phyloP scores from a whole-genome alignment of 2,113 vertebrate species.

The Cricetomys ansorgei region DNA sequence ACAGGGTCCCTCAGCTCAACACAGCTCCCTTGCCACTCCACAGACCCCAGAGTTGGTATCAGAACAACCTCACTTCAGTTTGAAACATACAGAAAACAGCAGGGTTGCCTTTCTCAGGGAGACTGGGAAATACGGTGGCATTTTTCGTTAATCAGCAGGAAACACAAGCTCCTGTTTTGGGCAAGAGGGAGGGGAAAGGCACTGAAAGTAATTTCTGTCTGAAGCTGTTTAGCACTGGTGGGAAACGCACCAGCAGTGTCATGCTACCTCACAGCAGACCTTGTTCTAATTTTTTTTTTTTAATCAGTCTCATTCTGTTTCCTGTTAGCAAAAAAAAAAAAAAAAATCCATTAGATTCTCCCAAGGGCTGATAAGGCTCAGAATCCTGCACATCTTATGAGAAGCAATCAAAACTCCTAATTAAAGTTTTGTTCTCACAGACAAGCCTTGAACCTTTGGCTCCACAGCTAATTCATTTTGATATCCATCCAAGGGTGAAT shows the following conservation, averaged over 20 bases:
- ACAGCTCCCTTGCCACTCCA: not conserved
- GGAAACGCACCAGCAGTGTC: not conserved
- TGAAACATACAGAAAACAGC: constrained; percentile 33
- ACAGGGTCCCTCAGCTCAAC: not conserved
- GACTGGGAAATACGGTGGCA: constrained; percentile 47
- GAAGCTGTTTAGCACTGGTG: constrained; percentile 17
- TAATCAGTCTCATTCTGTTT: constrained; percentile 24
- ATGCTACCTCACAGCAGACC: constrained; percentile 64
- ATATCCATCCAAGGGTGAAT: constrained; percentile 73
- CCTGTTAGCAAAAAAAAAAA: constrained; percentile 62
- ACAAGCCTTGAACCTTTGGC: constrained; percentile 78
- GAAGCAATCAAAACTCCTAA: constrained; percentile 75
- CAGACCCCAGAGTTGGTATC: not conserved
- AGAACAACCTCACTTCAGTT: not conserved
- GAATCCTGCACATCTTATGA: constrained; percentile 62
- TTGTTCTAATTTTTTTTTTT: not conserved
- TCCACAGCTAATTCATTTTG: constrained; percentile 50
- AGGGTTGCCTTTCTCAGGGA: not conserved
- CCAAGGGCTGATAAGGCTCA: constrained; percentile 60
- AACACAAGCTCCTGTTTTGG: constrained; percentile 38
- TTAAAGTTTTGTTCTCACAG: constrained; percentile 79
- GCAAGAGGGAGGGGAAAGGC: not conserved
- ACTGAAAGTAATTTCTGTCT: constrained; percentile 46
- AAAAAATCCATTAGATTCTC: constrained; percentile 58
- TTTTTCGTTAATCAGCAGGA: constrained; percentile 60